Evolutionary conservation across 2,888 invertebrate species (phyloP), one percentile per base, ranked within the genome.

Genomic region (Bellardia bayeri): DNA sequence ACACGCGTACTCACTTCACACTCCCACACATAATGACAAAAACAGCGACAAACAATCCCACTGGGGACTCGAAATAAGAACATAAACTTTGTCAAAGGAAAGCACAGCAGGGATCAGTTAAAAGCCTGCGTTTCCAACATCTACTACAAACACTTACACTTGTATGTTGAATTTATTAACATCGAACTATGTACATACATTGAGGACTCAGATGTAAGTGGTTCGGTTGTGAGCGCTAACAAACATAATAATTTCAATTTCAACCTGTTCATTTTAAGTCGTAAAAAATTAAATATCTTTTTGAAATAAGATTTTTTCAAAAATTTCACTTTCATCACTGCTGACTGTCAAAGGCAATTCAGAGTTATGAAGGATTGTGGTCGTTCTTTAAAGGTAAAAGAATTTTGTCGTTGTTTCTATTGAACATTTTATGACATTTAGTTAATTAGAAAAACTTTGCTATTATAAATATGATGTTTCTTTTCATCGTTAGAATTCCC

Each of bases 21-120:
- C 66, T 61, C 6, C 30, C 74, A 61, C 13, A 64, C 37, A 54
- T 45, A 63, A 80, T 63, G 69, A 75, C 68, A 83, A 61, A 78
- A 83, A 64, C 83, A 71, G 63, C 71, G 49, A 64, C 71, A 71
- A 72, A 76, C 69, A 76, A 81, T 68, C 64, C 71, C 87, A 68
- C 72, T 83, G 87, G 87, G 87, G 87, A 87, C 71, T 86, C 42
- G 37, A 80, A 75, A 71, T 51, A 76, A 72, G 42, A 74, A 66
- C 75, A 86, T 76, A 83, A 83, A 83, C 64, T 80, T 75, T 23
- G 33, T 51, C 64, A 87, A 87, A 81, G 80, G 81, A 87, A 72
- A 40, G 64, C 87, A 76, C 87, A 87, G 84, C 84, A 84, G 87
- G 87, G 87, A 87, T 87, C 84, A 84, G 80, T 86, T 83, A 84